Evolutionary conservation across 2,113 vertebrate genomes (phyloP).

Genomic region (Hydropotes inermis): DNA sequence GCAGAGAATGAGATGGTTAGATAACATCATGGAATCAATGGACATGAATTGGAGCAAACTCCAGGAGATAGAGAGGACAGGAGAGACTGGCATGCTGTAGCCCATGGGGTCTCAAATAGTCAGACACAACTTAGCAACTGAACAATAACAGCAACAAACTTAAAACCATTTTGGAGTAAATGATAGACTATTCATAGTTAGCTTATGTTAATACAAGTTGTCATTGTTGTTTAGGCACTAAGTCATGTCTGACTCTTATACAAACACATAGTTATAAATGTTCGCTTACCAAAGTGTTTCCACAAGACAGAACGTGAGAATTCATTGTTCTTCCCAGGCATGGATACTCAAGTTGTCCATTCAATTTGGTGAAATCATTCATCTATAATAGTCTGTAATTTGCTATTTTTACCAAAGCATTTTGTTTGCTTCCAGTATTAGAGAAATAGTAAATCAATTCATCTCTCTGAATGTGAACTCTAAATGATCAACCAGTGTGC

Average conservation of each 20-base stretch:
- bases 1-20: not conserved
- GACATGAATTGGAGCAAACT: not conserved
- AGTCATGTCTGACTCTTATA: not conserved
- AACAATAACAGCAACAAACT: not conserved
- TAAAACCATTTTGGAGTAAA: not conserved
- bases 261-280: not conserved
- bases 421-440: slow-evolving; percentile 51
- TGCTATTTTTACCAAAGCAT: not conserved
- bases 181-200: not conserved
- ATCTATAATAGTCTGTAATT: not conserved
- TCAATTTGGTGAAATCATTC: not conserved
- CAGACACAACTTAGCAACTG: not conserved
- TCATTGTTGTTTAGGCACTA: not conserved
- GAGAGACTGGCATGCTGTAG: not conserved
- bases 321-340: not conserved
- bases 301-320: not conserved
- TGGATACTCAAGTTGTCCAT: not conserved
- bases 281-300: not conserved
- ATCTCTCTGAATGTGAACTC: slow-evolving; percentile 37
- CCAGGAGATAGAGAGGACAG: not conserved
- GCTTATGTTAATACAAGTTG: not conserved
- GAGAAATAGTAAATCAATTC: slow-evolving; percentile 36
- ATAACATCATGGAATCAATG: not conserved
- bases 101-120: not conserved
- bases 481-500: slow-evolving; percentile 22